Conservation (phyloP, 2,113 vertebrate genomes). For the Apus apus region DNA sequence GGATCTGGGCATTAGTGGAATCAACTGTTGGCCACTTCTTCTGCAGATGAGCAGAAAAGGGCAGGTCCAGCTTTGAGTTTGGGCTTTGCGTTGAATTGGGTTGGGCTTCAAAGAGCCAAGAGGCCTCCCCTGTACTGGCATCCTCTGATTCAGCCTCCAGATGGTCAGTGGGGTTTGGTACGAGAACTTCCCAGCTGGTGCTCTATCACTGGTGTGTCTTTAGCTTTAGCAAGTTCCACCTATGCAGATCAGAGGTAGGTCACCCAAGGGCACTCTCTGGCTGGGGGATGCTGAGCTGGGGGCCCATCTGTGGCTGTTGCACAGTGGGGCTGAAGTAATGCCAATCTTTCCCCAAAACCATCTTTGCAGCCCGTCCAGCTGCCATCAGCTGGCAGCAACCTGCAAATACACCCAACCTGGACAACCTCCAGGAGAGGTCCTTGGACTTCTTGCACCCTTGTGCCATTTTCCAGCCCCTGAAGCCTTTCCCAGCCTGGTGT, state of each 20-base stretch:
- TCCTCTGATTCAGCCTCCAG: neutral
- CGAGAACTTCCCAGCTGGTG: neutral
- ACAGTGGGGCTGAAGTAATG: neutral
- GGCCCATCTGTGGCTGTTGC: neutral
- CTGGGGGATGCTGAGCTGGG: neutral
- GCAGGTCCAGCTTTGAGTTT: neutral
- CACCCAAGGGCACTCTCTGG: neutral
- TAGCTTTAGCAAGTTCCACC: neutral
- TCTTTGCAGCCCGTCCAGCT: neutral
- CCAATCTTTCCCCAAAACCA: neutral
- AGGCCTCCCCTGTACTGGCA: neutral
- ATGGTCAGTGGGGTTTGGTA: neutral
- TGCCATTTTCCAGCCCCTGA: neutral
- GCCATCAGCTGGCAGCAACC: constrained; percentile 37
- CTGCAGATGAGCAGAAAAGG: neutral
- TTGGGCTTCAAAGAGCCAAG: neutral
- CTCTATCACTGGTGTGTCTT: neutral
- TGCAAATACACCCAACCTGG: neutral
- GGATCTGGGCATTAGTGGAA: neutral
- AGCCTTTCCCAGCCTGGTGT: rapidly evolving
- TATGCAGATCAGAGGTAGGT: neutral
- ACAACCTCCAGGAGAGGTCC: neutral
- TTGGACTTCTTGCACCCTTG: neutral
- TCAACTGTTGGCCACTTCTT: neutral
- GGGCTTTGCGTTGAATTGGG: neutral